Conservation (phyloP, 92 coral and sea anemone genomes). For the Plumapathes pennacea region DNA sequence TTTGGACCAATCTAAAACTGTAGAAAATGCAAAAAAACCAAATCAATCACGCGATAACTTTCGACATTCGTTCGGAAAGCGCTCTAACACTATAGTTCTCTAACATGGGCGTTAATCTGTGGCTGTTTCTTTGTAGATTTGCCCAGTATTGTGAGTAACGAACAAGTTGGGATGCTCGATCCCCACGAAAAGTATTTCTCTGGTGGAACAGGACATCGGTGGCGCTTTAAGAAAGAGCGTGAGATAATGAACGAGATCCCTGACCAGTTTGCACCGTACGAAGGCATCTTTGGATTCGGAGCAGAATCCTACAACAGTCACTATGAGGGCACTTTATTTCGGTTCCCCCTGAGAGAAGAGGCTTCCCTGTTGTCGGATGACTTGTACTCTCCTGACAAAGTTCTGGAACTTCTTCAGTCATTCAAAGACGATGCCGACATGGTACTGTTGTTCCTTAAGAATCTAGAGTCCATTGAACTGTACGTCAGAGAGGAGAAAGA, state of each 20-base stretch:
- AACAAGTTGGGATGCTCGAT: slow-evolving; percentile 69
- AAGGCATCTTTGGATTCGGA: slow-evolving; percentile 46
- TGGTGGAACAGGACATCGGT: slow-evolving; percentile 62
- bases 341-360: slow-evolving; percentile 70
- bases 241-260: slow-evolving; percentile 19
- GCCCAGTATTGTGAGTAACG: slow-evolving; percentile 79
- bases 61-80: too few relatives aligned
- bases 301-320: slow-evolving; percentile 46
- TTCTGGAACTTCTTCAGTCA: slow-evolving; percentile 54
- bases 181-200: slow-evolving; percentile 87
- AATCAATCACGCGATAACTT: too few relatives aligned
- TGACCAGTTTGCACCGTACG: slow-evolving; percentile 77
- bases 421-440: slow-evolving; percentile 69
- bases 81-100: too few relatives aligned
- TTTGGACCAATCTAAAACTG: too few relatives aligned
- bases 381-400: slow-evolving; percentile 62
- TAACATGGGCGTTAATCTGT: too few relatives aligned
- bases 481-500: slow-evolving; percentile 40
- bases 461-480: slow-evolving; percentile 68
- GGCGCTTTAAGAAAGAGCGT: slow-evolving; percentile 25
- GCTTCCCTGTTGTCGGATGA: slow-evolving; percentile 65
- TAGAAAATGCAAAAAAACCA: too few relatives aligned
- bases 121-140: too few relatives aligned
- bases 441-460: slow-evolving; percentile 63
- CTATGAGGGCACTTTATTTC: slow-evolving; percentile 82